Conservation (phyloP, 2,113 vertebrate genomes). For the Eonycteris spelaea region DNA sequence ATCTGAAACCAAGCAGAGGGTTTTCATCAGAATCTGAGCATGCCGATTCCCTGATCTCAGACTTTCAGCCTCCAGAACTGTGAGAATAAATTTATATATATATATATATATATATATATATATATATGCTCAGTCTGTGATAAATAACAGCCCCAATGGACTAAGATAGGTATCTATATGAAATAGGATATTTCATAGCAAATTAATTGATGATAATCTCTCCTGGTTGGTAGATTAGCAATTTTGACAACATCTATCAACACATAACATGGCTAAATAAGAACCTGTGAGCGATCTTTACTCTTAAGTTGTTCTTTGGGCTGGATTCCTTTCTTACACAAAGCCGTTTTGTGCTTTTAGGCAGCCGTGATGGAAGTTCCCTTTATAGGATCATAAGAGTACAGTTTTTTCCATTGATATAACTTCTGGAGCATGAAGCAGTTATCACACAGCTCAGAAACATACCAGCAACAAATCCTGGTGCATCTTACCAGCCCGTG, state of each 20-base stretch:
- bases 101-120: too few species aligned
- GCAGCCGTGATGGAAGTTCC: not conserved
- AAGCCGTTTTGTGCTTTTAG: not conserved
- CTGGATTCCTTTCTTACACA: not conserved
- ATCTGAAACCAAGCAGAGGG: too few species aligned
- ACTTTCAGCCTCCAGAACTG: not conserved
- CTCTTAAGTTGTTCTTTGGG: not conserved
- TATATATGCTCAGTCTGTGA: not conserved
- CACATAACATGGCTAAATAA: not conserved
- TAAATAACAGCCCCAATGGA: not conserved
- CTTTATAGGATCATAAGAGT: conserved; percentile 6
- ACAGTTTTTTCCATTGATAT: not conserved
- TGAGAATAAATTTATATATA: too few species aligned
- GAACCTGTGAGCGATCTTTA: not conserved
- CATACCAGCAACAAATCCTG: not conserved
- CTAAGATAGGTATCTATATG: not conserved
- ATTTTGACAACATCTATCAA: not conserved
- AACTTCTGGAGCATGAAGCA: not conserved
- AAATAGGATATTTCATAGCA: conserved; percentile 38
- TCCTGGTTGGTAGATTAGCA: not conserved
- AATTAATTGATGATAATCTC: not conserved
- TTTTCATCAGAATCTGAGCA: not conserved
- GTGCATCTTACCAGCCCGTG: not conserved
- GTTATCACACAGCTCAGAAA: conserved; percentile 28
- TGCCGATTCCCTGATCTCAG: not conserved